phyloP scores from a whole-genome alignment of 2,888 invertebrate genomes.

The Drosophila eohydei region DNA sequence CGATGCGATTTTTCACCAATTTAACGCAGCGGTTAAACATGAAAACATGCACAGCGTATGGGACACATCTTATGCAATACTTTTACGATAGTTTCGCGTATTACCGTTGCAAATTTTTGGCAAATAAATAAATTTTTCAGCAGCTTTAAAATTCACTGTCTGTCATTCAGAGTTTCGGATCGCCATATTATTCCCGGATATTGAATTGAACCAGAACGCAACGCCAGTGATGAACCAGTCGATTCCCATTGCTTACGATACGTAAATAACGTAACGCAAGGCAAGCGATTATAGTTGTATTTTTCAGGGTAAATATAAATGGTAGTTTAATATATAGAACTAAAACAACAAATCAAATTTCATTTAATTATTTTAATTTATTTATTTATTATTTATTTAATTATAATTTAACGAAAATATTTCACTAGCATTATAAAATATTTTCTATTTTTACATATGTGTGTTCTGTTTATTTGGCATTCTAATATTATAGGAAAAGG shows the following conservation, averaged over 20 bases:
- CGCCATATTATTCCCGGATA: constrained; percentile 77
- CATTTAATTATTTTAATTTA: too few species aligned
- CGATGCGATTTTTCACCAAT: constrained; percentile 51
- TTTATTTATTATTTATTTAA: too few species aligned
- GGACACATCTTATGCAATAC: constrained; percentile 42
- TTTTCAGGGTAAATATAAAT: neutral
- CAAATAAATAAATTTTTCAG: constrained; percentile 76
- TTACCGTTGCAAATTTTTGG: constrained; percentile 77
- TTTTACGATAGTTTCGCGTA: constrained; percentile 63
- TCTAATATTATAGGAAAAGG: too few species aligned
- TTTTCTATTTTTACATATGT: neutral
- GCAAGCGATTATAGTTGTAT: neutral
- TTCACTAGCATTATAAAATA: neutral
- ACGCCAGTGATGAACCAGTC: constrained; percentile 36
- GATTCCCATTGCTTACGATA: constrained; percentile 9
- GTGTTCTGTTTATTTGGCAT: neutral
- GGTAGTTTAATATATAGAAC: neutral
- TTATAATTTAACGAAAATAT: neutral
- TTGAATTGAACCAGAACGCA: constrained; percentile 43
- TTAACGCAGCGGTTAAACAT: constrained; percentile 11
- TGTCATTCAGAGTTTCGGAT: constrained; percentile 75
- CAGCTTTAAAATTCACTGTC: constrained; percentile 76
- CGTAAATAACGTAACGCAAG: constrained; percentile 8
- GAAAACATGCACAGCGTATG: constrained; percentile 53
- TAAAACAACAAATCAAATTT: too few species aligned